A percentile compares a stretch with the other conserved stretches of the same genome.
Conservation (phyloP, 2,797 vertebrate genomes). For the Buphagus erythrorhynchus region DNA sequence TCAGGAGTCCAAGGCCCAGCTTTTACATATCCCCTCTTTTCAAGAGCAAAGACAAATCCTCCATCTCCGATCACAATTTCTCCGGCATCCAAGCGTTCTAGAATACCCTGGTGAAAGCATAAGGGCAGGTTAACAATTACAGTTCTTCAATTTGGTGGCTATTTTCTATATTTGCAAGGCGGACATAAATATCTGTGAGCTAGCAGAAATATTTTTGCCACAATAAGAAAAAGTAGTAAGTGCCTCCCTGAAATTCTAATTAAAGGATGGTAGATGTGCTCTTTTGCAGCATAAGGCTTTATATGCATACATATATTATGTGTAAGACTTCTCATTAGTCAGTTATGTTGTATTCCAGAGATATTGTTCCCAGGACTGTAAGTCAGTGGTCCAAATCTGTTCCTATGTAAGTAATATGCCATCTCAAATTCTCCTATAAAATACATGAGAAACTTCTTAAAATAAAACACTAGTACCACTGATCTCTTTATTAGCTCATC, state of each 20-base stretch:
- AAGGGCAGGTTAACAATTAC: neutral
- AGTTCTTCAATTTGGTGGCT: neutral
- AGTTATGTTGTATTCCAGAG: neutral
- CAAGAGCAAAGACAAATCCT: constrained; percentile 93
- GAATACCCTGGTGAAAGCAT: constrained; percentile 80
- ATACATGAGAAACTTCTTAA: neutral
- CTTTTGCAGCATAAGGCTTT: neutral
- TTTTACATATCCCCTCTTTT: constrained; percentile 96
- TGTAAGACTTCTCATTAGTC: neutral
- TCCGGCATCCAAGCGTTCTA: constrained; percentile 89
- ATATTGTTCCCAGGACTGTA: neutral
- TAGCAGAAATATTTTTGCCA: neutral
- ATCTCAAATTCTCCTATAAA: neutral
- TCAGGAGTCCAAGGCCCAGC: constrained; percentile 99
- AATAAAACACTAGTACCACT: neutral
- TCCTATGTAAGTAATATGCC: neutral
- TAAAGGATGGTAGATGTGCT: neutral
- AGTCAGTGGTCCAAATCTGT: neutral
- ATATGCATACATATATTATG: neutral
- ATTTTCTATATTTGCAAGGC: neutral
- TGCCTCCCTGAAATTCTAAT: neutral
- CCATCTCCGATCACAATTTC: constrained; percentile 95
- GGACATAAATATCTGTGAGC: neutral
- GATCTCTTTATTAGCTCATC: neutral
- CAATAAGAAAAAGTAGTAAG: neutral